Evolutionary conservation across 1,140 invertebrate species (phyloP), one percentile per base, ranked within the genome.

Genomic region (Ladona fulva): DNA sequence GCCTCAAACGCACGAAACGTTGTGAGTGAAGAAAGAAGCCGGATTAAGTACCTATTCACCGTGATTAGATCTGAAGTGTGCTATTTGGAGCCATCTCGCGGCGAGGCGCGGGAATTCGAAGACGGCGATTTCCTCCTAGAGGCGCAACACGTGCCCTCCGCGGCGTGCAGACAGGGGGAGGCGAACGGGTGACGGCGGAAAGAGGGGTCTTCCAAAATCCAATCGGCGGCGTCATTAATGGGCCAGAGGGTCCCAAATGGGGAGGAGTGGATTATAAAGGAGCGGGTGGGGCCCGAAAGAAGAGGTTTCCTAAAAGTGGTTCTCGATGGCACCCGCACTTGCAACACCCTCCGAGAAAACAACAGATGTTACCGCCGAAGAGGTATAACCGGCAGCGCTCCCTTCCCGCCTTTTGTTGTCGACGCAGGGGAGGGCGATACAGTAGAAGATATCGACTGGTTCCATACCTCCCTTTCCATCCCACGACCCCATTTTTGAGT

Each of bases 91-190:
- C n/a, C n/a, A n/a, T n/a, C 3, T 37, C 29, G 29, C 29, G 29
- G 29, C 29, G 29, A 8, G 1, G 29, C 29, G 29, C 29, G 29
- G n/a, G 29, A 37, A 37, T 37, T 37, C 29, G 3, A 37, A 37
- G 29, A 37, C 29, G 29, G 8, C n/a, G n/a, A n/a, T n/a, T n/a
- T n/a, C n/a, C n/a, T n/a, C n/a, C n/a, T 19, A 52, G 44, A 52
- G 44, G 44, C 52, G 52, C 52, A 66, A 66, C 52, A 66, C n/a
- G 52, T 66, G 52, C 52, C 52, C 52, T 66, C 52, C 52, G 52
- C 14, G 52, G 52, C 16, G n/a, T 66, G 16, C 16, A 66, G 52
- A 66, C 52, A 22, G 52, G 12, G 3, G 1, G 52, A 19, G 44
- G 44, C 44, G 44, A 10, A 52, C 10, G 10, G 44, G 19, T 10